A percentile compares a stretch with the other conserved stretches of the same genome.
Conservation (phyloP, 2,797 vertebrate genomes). For the Darevskia nairensis region DNA sequence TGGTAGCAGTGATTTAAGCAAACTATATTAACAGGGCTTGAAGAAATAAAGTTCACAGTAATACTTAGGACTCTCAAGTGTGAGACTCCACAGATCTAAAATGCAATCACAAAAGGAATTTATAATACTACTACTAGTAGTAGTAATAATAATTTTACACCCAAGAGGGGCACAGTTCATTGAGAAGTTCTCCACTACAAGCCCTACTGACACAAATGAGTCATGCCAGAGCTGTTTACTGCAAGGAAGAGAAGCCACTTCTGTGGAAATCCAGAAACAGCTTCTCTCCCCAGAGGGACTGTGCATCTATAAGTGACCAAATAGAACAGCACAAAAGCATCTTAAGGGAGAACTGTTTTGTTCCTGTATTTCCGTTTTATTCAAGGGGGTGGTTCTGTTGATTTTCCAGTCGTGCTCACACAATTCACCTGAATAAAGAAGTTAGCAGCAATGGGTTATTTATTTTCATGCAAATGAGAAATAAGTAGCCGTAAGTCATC, state of each 20-base stretch:
- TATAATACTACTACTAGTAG: too few relatives aligned
- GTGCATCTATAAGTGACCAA: not conserved
- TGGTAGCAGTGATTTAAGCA: not conserved
- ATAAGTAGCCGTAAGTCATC: too few relatives aligned
- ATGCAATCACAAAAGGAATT: not conserved
- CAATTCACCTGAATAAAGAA: not conserved
- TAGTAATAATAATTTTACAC: not conserved
- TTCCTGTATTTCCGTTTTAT: not conserved
- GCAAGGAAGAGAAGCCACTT: not conserved
- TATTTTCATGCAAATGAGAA: not conserved
- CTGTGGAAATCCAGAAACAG: not conserved
- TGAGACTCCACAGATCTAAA: not conserved
- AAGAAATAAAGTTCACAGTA: not conserved
- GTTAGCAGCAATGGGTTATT: not conserved
- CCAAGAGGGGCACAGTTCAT: not conserved
- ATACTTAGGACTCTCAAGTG: not conserved
- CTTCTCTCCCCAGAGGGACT: not conserved
- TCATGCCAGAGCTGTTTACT: not conserved
- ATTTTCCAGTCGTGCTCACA: not conserved
- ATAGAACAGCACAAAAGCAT: not conserved
- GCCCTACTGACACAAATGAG: not conserved
- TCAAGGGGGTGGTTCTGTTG: too few relatives aligned
- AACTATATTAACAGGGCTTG: not conserved
- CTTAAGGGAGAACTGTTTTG: not conserved
- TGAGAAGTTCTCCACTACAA: not conserved